Conservation (phyloP, 2,888 invertebrate species). For the Germaria angustata region DNA sequence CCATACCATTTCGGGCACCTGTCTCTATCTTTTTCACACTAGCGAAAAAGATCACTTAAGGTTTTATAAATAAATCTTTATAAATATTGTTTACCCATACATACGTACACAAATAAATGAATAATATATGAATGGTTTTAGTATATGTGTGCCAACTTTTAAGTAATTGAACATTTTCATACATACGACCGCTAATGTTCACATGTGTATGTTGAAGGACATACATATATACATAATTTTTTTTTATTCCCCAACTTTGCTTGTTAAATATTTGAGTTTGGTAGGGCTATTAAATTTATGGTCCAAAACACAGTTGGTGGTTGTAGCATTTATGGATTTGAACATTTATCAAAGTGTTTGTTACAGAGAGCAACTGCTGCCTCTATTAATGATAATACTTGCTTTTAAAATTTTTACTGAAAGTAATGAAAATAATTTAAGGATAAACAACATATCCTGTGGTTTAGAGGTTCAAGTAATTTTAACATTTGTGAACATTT, state of each 20-base stretch:
- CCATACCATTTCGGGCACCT: too few species aligned
- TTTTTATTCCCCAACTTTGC: conserved; percentile 27
- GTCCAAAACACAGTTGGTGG: conserved; percentile 45
- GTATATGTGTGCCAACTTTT: not conserved
- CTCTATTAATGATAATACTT: not conserved
- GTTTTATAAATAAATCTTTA: conserved; percentile 37
- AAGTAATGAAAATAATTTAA: conserved; percentile 34
- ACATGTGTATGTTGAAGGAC: conserved; percentile 27
- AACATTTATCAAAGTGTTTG: conserved; percentile 60
- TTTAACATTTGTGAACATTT: not conserved
- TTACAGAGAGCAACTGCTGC: conserved; percentile 23
- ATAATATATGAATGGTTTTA: too few species aligned
- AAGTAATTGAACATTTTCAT: not conserved
- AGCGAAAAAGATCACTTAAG: conserved; percentile 55
- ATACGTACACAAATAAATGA: too few species aligned
- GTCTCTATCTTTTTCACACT: too few species aligned
- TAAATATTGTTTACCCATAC: not conserved
- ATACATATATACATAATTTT: too few species aligned
- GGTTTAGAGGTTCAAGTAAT: conserved; percentile 25
- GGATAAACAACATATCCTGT: conserved; percentile 35
- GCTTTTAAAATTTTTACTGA: not conserved
- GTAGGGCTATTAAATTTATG: conserved; percentile 54
- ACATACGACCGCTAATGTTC: too few species aligned
- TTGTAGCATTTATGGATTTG: conserved; percentile 29
- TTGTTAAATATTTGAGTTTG: conserved; percentile 55